Base-by-base conservation (phyloP, 2,888 invertebrate genomes). In the Microctonus brassicae region DNA sequence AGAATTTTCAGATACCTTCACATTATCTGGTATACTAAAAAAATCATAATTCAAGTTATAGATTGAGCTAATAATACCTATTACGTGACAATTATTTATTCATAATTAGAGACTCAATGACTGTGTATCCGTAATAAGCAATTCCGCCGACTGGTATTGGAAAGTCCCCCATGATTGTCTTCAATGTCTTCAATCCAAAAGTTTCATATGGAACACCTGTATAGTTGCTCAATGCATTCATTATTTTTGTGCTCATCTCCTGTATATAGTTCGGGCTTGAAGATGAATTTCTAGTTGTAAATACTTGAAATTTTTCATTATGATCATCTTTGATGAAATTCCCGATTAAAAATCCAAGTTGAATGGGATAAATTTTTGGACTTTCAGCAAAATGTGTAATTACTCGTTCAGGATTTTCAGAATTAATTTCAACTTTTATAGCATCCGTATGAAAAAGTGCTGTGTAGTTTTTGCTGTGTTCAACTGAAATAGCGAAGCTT, bases 401-500 rank as follows among this genome's bases (percentile, higher is more conserved):
- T 7, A 63, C 13, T 55, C 72, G 29, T 63, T 63, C 57, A 13
- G 72, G 67, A 2, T 1, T 24, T 3, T 7, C 2, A 2, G 70
- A 47, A 13, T 57, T 7, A 1, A 26, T 7, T 2, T 2, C 55
- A 1, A 2, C 0, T 0, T 1, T 6, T 5, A 0, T 6, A 0
- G 6, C 2, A 10, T 74, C 71, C 74, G 73, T 83, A 61, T 87
- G 86, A 0, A 89, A 89, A 17, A 90, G 78, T 0, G 87, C 88
- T 1, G 73, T 75, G 55, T 88, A 88, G 1, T 78, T 81, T 6
- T 78, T 77, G 5, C 90, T 89, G 55, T 93, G 90, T 36, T 89
- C 91, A 67, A 94, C 89, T 3, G 89, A 89, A n/a, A 94, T 90
- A 39, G 90, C 88, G 81, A 93, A 94, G n/a, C 87, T 87, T 0